Evolutionary conservation across 2,888 invertebrate species (phyloP).

Genomic region (Rhorus exstirpatorius): DNA sequence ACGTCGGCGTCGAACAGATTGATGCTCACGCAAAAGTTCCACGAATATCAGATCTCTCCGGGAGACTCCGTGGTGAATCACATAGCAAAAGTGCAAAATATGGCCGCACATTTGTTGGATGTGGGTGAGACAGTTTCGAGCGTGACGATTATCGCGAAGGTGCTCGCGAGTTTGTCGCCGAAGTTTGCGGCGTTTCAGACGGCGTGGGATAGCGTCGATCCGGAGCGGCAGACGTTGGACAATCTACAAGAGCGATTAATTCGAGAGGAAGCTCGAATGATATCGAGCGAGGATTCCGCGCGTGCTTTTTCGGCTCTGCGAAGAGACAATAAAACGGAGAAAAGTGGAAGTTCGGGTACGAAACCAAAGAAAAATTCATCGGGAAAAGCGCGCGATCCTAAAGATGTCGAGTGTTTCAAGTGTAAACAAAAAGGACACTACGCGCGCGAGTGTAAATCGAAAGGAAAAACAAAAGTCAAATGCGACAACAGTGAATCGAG

Average conservation of each 20-base stretch:
- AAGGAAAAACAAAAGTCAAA: background rate
- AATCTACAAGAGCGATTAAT: no score
- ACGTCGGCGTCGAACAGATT: no score
- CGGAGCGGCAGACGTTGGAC: no score
- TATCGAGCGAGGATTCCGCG: constrained; percentile 5
- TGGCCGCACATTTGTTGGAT: constrained; percentile 59
- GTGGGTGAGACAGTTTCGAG: no score
- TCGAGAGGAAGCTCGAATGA: constrained; percentile 32
- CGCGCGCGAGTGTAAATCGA: constrained; percentile 7
- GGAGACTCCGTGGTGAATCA: no score
- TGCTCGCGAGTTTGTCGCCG: constrained; percentile 36
- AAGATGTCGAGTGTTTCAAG: constrained; percentile 8
- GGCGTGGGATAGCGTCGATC: no score
- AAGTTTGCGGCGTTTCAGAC: no score
- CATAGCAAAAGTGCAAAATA: no score
- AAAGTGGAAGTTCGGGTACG: background rate
- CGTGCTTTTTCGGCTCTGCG: constrained; percentile 26
- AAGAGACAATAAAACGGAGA: background rate
- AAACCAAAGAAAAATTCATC: constrained; percentile 7
- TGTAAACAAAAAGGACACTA: constrained; percentile 50
- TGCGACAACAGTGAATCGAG: background rate
- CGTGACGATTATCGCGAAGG: constrained; percentile 47
- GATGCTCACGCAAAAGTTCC: no score
- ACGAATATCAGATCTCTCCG: no score
- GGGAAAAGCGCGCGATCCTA: background rate